These are phyloP conservation scores for Etia nguti DNA, from an alignment of 2,113 vertebrate species.

Conservation along the genomic window DNA sequence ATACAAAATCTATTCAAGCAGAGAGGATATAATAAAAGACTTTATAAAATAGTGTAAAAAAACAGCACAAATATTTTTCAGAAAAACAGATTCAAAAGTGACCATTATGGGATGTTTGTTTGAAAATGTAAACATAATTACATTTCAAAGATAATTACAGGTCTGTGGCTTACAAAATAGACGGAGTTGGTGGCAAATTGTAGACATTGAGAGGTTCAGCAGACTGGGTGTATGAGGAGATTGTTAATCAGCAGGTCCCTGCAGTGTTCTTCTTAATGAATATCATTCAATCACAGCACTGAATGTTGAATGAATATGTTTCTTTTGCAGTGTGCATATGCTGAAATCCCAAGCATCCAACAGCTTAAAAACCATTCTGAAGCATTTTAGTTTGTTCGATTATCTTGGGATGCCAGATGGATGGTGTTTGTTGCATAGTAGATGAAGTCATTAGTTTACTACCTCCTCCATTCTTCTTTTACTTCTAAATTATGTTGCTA, in stretches of 20 bases:
- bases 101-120: neutral
- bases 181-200: neutral
- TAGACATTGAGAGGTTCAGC: neutral
- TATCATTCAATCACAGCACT: conserved; percentile 2
- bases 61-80: neutral
- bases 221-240: conserved; percentile 18
- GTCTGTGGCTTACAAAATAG: neutral
- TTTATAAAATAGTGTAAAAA: conserved; percentile 1
- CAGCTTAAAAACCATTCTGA: neutral
- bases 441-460: neutral
- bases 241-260: conserved; percentile 38
- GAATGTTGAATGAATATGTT: neutral
- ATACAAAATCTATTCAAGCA: neutral
- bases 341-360: neutral
- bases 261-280: conserved; percentile 15
- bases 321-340: neutral
- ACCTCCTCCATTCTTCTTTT: neutral
- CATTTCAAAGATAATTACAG: neutral
- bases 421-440: neutral
- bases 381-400: neutral
- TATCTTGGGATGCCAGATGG: neutral
- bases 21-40: neutral
- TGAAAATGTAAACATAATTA: neutral
- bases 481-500: neutral
- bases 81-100: neutral